Evolutionary conservation across 2,797 vertebrate genomes (phyloP).

Genomic region (Sebastes oblongus): DNA sequence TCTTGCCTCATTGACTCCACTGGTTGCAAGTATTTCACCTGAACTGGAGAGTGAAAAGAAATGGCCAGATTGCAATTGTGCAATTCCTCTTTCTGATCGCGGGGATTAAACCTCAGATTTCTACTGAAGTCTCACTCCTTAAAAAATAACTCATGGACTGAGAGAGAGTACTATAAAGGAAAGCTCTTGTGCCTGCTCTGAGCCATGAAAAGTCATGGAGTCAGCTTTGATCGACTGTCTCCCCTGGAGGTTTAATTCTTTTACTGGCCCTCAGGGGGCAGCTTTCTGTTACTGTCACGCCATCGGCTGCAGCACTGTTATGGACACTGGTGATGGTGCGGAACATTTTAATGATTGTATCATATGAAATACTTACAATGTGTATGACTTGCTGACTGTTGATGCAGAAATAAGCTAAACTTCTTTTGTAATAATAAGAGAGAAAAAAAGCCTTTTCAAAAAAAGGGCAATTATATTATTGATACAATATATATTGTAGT

Average conservation of each 20-base stretch:
- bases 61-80: conserved; percentile 39
- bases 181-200: conserved; percentile 43
- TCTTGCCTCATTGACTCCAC: conserved; percentile 95
- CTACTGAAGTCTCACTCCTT: conserved; percentile 38
- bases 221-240: conserved; percentile 34
- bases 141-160: conserved; percentile 39
- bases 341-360: conserved; percentile 54
- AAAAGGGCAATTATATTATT: conserved; percentile 30
- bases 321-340: conserved; percentile 19
- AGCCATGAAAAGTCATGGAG: conserved; percentile 40
- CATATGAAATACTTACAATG: conserved; percentile 49
- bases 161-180: conserved; percentile 16
- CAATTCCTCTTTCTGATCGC: conserved; percentile 28
- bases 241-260: conserved; percentile 22
- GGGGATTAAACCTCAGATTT: conserved; percentile 42
- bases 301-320: conserved; percentile 75
- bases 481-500: conserved; percentile 43
- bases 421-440: conserved; percentile 44
- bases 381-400: conserved; percentile 78
- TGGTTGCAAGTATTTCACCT: conserved; percentile 94
- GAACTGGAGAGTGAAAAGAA: conserved; percentile 61
- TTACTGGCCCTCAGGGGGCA: no score
- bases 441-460: conserved; percentile 17
- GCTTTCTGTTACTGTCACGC: conserved; percentile 24
- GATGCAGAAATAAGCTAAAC: conserved; percentile 68